Evolutionary conservation across 2,797 vertebrate species (phyloP), one percentile per base, ranked within the genome.

Genomic region (Helarctos malayanus): DNA sequence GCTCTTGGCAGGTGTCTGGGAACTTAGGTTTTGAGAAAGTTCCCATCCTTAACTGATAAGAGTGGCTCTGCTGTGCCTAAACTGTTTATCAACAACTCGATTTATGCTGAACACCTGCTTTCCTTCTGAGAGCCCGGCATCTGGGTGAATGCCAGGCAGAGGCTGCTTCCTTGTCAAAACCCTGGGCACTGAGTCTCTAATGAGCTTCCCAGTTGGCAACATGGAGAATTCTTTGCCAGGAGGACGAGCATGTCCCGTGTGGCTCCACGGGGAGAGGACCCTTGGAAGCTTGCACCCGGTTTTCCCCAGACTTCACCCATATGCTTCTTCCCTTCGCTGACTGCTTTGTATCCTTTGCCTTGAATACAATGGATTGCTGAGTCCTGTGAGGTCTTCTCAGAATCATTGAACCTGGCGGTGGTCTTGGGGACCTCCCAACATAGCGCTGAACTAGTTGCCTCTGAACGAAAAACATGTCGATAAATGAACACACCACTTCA

Each of bases 41-140:
- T 92, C 38, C 61, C 12, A 49, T 59, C 35, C 2, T 84, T 16
- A 56, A 35, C 68, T 10, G 84, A 61, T 49, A 89, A 96, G 78
- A 45, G 54, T 1, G 38, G 79, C 75, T 93, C 49, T 38, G 0
- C 49, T 52, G 25, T 49, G 29, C 73, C 82, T 54, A 56, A 57
- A 68, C 68, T 95, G 79, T 54, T 80, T 79, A 54, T 82, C 29
- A 84, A 85, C 68, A 61, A 21, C 19, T 5, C 78, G 94, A 79
- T 75, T 61, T 21, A 56, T 73, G 27, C 32, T 8, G 35, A 93
- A 80, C 92, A 81, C 79, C 83, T 86, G 59, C 75, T 93, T 93
- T 97, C 83, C 15, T 89, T 56, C 83, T 52, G 49, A 47, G 86
- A 89, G 32, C 7, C 89, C 73, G 25, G 38, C 61, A 23, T 91